Evolutionary conservation across 2,113 vertebrate species (phyloP).

Genomic region (Nothocercus julius): DNA sequence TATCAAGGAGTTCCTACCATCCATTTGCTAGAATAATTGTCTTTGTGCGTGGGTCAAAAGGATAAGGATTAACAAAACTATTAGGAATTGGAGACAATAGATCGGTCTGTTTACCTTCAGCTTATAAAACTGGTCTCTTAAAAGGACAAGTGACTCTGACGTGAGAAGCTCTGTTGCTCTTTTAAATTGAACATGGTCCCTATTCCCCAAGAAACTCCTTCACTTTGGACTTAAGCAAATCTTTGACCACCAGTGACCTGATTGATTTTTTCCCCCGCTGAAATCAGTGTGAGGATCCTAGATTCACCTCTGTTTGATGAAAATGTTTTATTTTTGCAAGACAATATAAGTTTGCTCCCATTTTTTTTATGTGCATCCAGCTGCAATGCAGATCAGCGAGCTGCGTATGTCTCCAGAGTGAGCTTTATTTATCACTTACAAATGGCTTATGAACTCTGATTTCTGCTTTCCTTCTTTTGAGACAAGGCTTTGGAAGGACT

Average conservation of each 20-base stretch:
- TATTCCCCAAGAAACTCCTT: background rate
- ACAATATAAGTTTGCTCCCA: rapidly evolving
- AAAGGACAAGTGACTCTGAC: background rate
- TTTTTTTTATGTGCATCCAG: background rate
- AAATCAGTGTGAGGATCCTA: background rate
- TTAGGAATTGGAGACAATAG: background rate
- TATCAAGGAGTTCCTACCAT: background rate
- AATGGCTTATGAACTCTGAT: background rate
- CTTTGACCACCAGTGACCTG: background rate
- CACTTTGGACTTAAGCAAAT: background rate
- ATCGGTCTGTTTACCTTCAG: background rate
- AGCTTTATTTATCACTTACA: background rate
- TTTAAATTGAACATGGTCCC: background rate
- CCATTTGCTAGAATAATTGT: slow-evolving; percentile 33
- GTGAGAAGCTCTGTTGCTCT: background rate
- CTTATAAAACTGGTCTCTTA: background rate
- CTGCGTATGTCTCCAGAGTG: background rate
- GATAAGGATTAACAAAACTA: slow-evolving; percentile 16
- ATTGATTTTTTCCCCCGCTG: background rate
- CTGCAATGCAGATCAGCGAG: rapidly evolving
- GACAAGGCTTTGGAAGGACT: background rate
- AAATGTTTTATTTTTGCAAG: background rate
- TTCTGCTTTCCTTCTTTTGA: background rate
- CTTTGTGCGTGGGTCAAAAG: background rate
- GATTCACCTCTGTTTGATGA: background rate